phyloP scores from a whole-genome alignment of 2,888 invertebrate species.

The Oxytorus armatus region DNA sequence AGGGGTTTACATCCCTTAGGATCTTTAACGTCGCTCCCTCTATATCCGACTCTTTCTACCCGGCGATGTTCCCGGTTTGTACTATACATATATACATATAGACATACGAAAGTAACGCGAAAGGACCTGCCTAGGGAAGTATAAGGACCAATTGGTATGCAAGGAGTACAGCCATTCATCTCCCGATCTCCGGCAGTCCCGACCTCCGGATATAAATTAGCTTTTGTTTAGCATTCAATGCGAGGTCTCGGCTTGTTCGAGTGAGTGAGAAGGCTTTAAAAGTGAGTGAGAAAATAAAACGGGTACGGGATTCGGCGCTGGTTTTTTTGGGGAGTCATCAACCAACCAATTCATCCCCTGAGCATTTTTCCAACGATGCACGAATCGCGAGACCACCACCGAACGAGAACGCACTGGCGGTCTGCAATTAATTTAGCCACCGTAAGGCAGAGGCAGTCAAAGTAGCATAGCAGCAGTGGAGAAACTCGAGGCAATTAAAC shows the following conservation, averaged over 20 bases:
- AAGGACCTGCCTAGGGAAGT: constrained; percentile 44
- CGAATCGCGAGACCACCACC: not conserved
- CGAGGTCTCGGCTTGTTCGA: constrained; percentile 73
- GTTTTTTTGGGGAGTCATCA: constrained; percentile 7
- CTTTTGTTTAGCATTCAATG: constrained; percentile 85
- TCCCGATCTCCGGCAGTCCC: constrained; percentile 83
- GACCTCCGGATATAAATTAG: constrained; percentile 84
- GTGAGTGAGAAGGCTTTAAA: constrained; percentile 54
- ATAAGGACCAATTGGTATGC: constrained; percentile 81
- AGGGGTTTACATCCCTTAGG: constrained; percentile 71
- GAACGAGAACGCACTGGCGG: constrained; percentile 22
- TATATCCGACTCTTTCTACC: constrained; percentile 57
- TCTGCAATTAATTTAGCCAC: constrained; percentile 82
- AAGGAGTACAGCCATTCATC: constrained; percentile 83
- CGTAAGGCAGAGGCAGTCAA: constrained; percentile 69
- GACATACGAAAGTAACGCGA: not conserved
- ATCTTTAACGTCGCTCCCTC: constrained; percentile 75
- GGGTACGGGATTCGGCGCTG: not conserved
- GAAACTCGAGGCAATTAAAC: constrained; percentile 74
- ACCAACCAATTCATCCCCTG: not conserved
- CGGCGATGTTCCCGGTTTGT: constrained; percentile 49
- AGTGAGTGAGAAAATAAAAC: constrained; percentile 20
- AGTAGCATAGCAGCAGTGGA: constrained; percentile 12
- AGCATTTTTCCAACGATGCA: not conserved
- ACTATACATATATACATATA: constrained; percentile 29